Evolutionary conservation across 2,797 vertebrate species (phyloP), one percentile per base, ranked within the genome.

Genomic region (Gymnoscopelus braueri): DNA sequence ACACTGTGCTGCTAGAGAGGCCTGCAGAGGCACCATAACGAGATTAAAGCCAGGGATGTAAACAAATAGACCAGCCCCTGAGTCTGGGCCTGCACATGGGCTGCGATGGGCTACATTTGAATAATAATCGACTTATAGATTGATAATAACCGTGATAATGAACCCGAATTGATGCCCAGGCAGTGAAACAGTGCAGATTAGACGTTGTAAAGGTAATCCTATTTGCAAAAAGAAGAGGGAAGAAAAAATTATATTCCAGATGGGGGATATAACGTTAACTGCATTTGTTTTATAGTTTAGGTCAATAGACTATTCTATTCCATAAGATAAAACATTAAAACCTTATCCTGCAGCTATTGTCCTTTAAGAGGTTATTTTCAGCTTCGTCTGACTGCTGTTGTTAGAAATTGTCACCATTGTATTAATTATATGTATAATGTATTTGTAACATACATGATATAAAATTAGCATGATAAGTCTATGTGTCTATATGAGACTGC

Each of bases 351-450:
- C 19, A 19, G 19, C 19, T 44, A 44, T 71, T 65, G 63, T 75
- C 65, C 32, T 68, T 19, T 50, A 4, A 10, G 5, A 58, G 60
- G 63, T 67, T 77, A 69, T 72, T 39, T 52, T 69, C 59, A 59
- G 63, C 66, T 63, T 62, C 64, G 61, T 72, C 60, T 75, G 74
- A 65, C 39, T 7, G 39, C 5, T 39, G 39, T 39, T 39, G 72
- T 79, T 66, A 63, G 60, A 64, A 72, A 26, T 56, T 9, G 19
- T 73, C 79, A 69, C 79, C 79, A 80, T 83, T 78, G 83, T 77
- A 69, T 74, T 39, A 61, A 68, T 68, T 60, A 78, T 60, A 78
- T 66, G n/a, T 32, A 15, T 3, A 14, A 35, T 70, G 65, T 72
- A 69, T 71, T 70, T 80, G 67, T 71, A 72, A 44, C 9, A 44